phyloP scores from a whole-genome alignment of 92 coral and sea anemone species.

The Parazoanthus swiftii region DNA sequence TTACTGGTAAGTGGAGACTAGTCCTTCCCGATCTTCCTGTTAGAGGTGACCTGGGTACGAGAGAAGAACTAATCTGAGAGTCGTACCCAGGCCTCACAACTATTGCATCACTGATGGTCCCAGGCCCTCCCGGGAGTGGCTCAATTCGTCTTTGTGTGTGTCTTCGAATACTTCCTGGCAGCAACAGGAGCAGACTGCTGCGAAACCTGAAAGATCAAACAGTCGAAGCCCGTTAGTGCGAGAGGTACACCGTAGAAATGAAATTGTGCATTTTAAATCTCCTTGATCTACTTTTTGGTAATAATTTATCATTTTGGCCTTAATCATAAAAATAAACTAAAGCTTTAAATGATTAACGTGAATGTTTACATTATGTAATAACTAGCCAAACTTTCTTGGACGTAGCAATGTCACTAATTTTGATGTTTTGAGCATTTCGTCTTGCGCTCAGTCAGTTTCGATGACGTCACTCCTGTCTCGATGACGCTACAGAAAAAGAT shows the following conservation, averaged over 20 bases:
- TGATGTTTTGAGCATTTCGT: too few species aligned
- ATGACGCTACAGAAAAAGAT: too few species aligned
- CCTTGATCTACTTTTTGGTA: too few species aligned
- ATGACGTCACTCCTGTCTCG: too few species aligned
- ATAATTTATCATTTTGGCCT: too few species aligned
- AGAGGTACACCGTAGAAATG: neutral
- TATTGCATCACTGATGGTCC: neutral
- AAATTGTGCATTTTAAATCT: too few species aligned
- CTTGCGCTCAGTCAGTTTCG: too few species aligned
- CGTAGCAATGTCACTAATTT: too few species aligned
- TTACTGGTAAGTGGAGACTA: slow-evolving; percentile 5
- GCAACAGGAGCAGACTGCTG: neutral
- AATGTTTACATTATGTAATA: too few species aligned
- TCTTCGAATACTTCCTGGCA: slow-evolving; percentile 7
- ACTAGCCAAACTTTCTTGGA: too few species aligned
- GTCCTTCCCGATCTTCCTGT: slow-evolving; percentile 24
- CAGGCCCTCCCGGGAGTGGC: neutral
- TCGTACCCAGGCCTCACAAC: neutral
- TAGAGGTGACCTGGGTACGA: slow-evolving; percentile 37
- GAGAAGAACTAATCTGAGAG: neutral
- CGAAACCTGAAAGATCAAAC: slow-evolving; percentile 9
- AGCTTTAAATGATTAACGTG: too few species aligned
- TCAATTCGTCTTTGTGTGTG: slow-evolving; percentile 7
- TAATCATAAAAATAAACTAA: too few species aligned
- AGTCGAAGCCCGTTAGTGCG: neutral